Base-by-base conservation (phyloP, 2,797 vertebrate species). In the Chiroxiphia lanceolata region DNA sequence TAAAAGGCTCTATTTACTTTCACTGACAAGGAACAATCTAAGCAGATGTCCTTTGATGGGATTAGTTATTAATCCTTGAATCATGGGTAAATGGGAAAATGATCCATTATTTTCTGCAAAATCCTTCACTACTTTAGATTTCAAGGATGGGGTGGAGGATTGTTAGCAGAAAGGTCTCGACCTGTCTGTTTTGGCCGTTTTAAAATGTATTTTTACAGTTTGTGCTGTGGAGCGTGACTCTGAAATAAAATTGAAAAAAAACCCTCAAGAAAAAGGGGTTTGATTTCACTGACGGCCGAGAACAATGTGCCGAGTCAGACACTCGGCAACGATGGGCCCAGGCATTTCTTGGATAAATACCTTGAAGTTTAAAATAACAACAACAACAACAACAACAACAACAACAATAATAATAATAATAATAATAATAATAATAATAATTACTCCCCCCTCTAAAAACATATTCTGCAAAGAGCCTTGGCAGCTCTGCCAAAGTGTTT, bases 21-120 rank as follows among this genome's bases (percentile, higher is more conserved):
- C 97, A 93, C 95, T 97, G 97, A 85, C 96, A 96, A 95, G 94
- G 97, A 97, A 98, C 97, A 98, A 98, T 98, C 97, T 97, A 97
- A 98, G 97, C 98, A 98, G 98, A 98, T 98, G 98, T 97, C 96
- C 98, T 98, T 98, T 98, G 98, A 98, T 98, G 98, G 98, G 98
- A 98, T 98, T 98, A 98, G 97, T 97, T 97, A 98, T 98, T 98
- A 98, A 98, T 98, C 97, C 97, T 96, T 90, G 96, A 98, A 98
- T 98, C 98, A 76, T 90, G 97, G 97, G 97, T 97, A 98, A 98
- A 98, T 97, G 97, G 97, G 98, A 98, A 98, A 98, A 98, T 97
- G 98, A 98, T 98, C 98, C 97, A 98, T 98, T 98, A 97, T 98
- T 97, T 98, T 96, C 94, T 15, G 60, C 22, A 80, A 96, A 98